Conservation (phyloP, 1,140 invertebrate species). For the Diachasma alloeum region DNA sequence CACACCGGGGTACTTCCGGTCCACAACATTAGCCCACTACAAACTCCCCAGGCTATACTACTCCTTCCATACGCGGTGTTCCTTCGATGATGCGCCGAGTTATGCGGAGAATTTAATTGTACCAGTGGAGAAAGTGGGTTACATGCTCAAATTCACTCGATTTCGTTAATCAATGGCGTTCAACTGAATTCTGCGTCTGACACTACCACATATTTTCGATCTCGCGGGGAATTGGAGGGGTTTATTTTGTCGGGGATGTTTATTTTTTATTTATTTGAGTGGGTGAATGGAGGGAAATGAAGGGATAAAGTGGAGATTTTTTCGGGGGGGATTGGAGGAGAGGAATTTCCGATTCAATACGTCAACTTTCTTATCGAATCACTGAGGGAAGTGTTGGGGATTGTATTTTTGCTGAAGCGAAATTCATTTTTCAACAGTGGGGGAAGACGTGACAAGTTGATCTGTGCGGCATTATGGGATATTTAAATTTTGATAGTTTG, state of each 20-base stretch:
- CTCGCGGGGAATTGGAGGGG: not conserved
- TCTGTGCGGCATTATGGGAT: no score
- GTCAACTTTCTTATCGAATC: no score
- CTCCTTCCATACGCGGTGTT: not conserved
- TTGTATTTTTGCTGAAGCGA: no score
- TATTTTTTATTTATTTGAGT: not conserved
- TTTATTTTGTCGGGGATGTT: not conserved
- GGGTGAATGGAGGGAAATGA: no score
- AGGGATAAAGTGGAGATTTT: no score
- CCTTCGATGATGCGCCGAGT: slow-evolving; percentile 16
- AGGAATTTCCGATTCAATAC: no score
- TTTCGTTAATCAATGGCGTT: slow-evolving; percentile 10
- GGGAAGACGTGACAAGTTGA: no score
- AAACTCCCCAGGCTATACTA: no score
- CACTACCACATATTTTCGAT: not conserved
- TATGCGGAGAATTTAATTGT: slow-evolving; percentile 25
- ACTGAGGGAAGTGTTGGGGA: no score
- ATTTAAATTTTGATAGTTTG: no score
- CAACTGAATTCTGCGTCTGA: slow-evolving; percentile 12
- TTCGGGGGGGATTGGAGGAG: no score
- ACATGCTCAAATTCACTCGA: slow-evolving; percentile 30
- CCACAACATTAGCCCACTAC: not conserved
- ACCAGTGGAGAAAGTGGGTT: slow-evolving; percentile 33
- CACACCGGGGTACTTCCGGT: not conserved
- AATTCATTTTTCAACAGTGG: no score